Conservation (phyloP, 2,888 invertebrate species). For the Scaptodrosophila latifasciaeformis region DNA sequence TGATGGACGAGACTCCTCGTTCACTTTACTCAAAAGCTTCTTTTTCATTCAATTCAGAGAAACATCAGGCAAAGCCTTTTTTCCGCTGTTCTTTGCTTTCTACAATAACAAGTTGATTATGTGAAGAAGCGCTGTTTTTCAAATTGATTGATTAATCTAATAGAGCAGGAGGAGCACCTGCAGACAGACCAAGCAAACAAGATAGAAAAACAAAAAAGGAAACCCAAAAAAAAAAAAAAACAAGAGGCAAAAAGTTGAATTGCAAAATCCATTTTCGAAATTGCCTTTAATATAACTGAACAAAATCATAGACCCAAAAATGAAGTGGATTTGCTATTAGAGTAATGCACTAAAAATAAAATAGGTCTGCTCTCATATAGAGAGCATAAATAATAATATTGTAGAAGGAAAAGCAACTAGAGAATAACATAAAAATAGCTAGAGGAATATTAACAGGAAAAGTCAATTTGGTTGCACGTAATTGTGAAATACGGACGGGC, state of each 20-base stretch:
- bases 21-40: too few relatives aligned
- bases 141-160: constrained; percentile 61
- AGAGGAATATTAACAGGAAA: constrained; percentile 45
- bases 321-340: too few relatives aligned
- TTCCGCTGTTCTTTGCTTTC: too few relatives aligned
- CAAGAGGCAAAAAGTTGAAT: constrained; percentile 4
- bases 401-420: too few relatives aligned
- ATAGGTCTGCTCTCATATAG: too few relatives aligned
- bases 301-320: not conserved
- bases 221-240: not conserved
- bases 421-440: constrained; percentile 11
- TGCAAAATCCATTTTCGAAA: constrained; percentile 51
- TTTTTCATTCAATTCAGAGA: too few relatives aligned
- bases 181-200: constrained; percentile 8
- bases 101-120: not conserved
- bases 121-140: constrained; percentile 20
- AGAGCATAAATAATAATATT: not conserved
- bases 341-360: constrained; percentile 52
- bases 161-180: constrained; percentile 29
- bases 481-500: constrained; percentile 17
- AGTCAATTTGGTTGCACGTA: constrained; percentile 43
- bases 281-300: constrained; percentile 43
- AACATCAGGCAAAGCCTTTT: too few relatives aligned
- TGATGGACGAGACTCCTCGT: too few relatives aligned
- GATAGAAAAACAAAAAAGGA: not conserved